A percentile compares a stretch with the other conserved stretches of the same genome.
phyloP scores from a whole-genome alignment of 2,888 invertebrate species.

The Glyphotaelius pellucidus region DNA sequence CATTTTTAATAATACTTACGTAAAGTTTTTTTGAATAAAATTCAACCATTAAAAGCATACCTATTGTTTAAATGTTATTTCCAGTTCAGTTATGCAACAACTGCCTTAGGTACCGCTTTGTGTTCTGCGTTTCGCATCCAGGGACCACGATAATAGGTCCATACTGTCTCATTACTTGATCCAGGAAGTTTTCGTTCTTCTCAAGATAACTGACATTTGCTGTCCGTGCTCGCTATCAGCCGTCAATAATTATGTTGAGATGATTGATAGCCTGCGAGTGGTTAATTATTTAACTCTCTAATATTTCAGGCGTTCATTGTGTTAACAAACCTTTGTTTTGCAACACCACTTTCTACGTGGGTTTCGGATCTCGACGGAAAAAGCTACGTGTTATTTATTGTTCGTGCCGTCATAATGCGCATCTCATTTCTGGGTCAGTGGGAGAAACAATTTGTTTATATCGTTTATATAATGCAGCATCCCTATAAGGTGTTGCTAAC shows the following conservation, averaged over 20 bases:
- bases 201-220: background rate
- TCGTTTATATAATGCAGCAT: slow-evolving; percentile 16
- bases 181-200: background rate
- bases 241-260: slow-evolving; percentile 32
- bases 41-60: no score
- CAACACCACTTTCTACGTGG: slow-evolving; percentile 32
- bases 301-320: slow-evolving; percentile 23
- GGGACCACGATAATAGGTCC: background rate
- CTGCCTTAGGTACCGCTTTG: background rate
- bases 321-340: slow-evolving; percentile 35
- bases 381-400: slow-evolving; percentile 3
- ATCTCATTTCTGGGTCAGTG: slow-evolving; percentile 37
- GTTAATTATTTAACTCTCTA: slow-evolving; percentile 45
- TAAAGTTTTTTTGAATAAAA: no score
- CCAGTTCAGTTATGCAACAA: background rate
- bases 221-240: slow-evolving; percentile 18
- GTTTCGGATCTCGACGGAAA: slow-evolving; percentile 13
- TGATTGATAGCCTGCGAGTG: slow-evolving; percentile 35
- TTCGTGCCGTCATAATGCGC: slow-evolving; percentile 30
- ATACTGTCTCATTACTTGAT: background rate
- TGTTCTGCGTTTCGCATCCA: background rate
- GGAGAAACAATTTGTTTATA: slow-evolving; percentile 14
- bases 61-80: background rate
- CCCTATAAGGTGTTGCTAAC: slow-evolving; percentile 38
- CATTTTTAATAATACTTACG: background rate